Evolutionary conservation across 53 echinoderm and acorn worm species (phyloP), one percentile per base, ranked within the genome.

Genomic region (Echinarachnius parma): DNA sequence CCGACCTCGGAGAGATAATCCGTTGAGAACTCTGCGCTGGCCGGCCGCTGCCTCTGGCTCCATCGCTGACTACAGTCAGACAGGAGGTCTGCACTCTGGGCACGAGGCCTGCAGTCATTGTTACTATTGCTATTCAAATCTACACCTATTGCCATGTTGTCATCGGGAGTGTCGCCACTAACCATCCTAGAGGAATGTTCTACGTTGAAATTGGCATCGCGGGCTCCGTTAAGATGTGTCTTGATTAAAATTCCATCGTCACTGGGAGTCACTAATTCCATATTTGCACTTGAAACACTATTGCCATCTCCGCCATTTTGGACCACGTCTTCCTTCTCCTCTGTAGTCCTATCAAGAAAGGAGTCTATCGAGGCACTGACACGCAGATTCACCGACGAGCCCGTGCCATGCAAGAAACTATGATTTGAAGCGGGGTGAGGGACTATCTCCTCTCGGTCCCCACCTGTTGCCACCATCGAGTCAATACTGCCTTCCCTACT

Each of bases 31-130:
- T 83, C 83, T 24, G 77, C 83, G 47, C 83, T 83, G 27, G 83
- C 83, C 27, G 83, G 83, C n/a, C 83, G 60, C 56, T 71, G 71
- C 26, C 71, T 22, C 55, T 71, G 71, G 53, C 71, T 71, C 71
- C 71, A 71, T 53, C 71, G 53, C 34, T 56, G 18, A 37, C 55
- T 71, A n/a, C n/a, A n/a, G 37, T 71, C 71, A 5, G 71, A 56
- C 20, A 71, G 55, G 44, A 71, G 55, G 55, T 71, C 71, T 2
- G 71, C 71, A 18, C 71, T 71, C 55, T 71, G 71, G 26, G 71
- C 71, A 23, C 71, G 71, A 31, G 71, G 71, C 28, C 71, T 53
- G 56, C 71, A 71, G 56, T 71, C 71, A 71, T 71, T 71, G 36
- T 71, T 71, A 56, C 71, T 71, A 71, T 71, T 71, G 71, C 71